phyloP scores from a whole-genome alignment of 2,797 vertebrate genomes.

The Pangasius macronema region DNA sequence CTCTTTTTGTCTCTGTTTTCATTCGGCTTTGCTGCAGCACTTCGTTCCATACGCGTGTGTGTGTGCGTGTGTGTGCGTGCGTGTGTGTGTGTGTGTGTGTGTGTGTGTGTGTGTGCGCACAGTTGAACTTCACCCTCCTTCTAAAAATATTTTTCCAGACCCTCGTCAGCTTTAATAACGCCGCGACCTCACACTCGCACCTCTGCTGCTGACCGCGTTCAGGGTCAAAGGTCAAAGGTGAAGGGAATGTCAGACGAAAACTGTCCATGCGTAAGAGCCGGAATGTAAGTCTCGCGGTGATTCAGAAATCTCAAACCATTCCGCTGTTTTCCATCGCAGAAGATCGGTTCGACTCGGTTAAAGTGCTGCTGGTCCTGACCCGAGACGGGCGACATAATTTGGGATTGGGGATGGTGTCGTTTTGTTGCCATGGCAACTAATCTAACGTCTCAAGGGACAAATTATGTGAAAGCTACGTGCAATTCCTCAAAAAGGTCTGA shows the following conservation, averaged over 20 bases:
- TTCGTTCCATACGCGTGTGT: too few relatives aligned
- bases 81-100: too few relatives aligned
- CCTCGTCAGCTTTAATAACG: not conserved
- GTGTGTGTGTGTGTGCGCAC: too few relatives aligned
- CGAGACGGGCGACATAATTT: not conserved
- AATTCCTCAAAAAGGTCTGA: too few relatives aligned
- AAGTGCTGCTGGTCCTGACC: not conserved
- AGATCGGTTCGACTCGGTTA: too few relatives aligned
- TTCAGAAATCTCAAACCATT: not conserved
- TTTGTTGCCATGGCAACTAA: not conserved
- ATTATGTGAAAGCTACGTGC: too few relatives aligned
- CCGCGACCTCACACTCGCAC: not conserved
- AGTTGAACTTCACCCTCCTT: not conserved
- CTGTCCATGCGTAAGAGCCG: not conserved
- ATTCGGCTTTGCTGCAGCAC: too few relatives aligned
- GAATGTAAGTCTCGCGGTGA: not conserved
- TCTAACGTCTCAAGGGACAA: not conserved
- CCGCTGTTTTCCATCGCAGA: not conserved
- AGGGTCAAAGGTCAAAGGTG: not conserved
- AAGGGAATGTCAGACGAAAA: not conserved
- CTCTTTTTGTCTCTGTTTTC: too few relatives aligned
- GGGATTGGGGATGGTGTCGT: not conserved
- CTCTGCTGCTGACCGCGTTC: not conserved
- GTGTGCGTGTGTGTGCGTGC: too few relatives aligned
- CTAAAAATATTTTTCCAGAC: not conserved